Percentiles rank a stretch among this genome's conserved stretches.
These are phyloP conservation scores for Drosophila orena DNA, from an alignment of 1,140 invertebrate species.

Conservation along the genomic window DNA sequence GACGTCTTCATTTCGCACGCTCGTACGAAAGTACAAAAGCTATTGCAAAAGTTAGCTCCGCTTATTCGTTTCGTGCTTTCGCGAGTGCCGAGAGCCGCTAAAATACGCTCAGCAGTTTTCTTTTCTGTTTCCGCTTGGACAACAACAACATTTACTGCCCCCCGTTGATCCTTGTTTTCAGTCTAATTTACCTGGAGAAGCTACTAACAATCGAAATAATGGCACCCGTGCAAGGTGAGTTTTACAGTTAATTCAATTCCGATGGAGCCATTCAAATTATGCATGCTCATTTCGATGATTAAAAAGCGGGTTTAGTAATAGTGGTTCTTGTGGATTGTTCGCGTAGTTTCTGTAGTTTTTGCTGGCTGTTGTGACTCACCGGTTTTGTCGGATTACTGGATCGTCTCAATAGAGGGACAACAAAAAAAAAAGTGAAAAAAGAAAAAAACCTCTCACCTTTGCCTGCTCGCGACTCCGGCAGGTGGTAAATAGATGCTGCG, in stretches of 20 bases:
- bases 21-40: slow-evolving; percentile 64
- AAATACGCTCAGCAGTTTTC: slow-evolving; percentile 23
- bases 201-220: slow-evolving; percentile 65
- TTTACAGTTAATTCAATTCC: background rate
- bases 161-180: slow-evolving; percentile 54
- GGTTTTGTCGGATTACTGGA: slow-evolving; percentile 33
- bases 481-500: slow-evolving; percentile 89
- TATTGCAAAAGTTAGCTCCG: slow-evolving; percentile 69
- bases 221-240: slow-evolving; percentile 80
- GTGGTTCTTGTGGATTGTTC: slow-evolving; percentile 48
- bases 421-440: background rate
- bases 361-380: slow-evolving; percentile 40
- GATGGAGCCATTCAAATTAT: too few species aligned
- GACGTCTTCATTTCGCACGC: background rate
- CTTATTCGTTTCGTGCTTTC: slow-evolving; percentile 68
- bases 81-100: slow-evolving; percentile 18
- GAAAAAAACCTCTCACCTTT: slow-evolving; percentile 85
- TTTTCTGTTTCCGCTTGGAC: slow-evolving; percentile 7
- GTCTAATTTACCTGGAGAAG: slow-evolving; percentile 55
- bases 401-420: slow-evolving; percentile 7
- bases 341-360: slow-evolving; percentile 46
- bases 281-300: background rate
- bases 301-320: slow-evolving; percentile 4
- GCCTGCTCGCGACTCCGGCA: slow-evolving; percentile 89
- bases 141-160: slow-evolving; percentile 41